phyloP scores from a whole-genome alignment of 1,140 invertebrate genomes.

The Ostrea edulis region DNA sequence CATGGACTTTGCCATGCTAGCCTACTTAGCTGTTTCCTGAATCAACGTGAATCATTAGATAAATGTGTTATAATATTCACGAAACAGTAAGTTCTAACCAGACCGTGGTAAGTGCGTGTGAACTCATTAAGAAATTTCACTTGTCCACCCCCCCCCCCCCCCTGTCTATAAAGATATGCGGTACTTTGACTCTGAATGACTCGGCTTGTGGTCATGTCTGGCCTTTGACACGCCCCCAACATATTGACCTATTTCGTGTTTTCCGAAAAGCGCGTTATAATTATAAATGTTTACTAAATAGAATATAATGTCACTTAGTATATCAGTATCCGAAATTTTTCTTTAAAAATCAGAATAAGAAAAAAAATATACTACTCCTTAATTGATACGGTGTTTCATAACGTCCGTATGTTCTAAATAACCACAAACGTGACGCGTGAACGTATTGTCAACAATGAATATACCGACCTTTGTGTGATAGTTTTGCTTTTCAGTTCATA shows the following conservation, averaged over 20 bases:
- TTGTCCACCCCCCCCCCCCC: no score
- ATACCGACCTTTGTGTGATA: conserved; percentile 42
- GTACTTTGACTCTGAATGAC: not conserved
- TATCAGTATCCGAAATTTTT: not conserved
- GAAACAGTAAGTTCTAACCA: no score
- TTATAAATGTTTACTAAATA: not conserved
- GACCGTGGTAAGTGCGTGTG: no score
- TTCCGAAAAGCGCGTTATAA: not conserved
- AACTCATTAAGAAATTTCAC: no score
- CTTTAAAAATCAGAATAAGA: not conserved
- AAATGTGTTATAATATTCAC: no score
- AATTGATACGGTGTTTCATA: no score
- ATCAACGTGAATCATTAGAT: no score
- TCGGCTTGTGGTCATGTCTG: not conserved
- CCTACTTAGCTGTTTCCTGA: no score
- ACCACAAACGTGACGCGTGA: not conserved
- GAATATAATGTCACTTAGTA: no score
- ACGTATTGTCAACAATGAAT: not conserved
- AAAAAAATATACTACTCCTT: not conserved
- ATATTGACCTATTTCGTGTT: not conserved
- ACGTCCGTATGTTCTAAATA: not conserved
- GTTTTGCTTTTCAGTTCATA: conserved; percentile 53
- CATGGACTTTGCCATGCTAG: no score
- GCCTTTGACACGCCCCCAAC: conserved; percentile 23
- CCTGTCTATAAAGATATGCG: no score